phyloP scores from a whole-genome alignment of 2,888 invertebrate species.

The Isoperla grammatica region DNA sequence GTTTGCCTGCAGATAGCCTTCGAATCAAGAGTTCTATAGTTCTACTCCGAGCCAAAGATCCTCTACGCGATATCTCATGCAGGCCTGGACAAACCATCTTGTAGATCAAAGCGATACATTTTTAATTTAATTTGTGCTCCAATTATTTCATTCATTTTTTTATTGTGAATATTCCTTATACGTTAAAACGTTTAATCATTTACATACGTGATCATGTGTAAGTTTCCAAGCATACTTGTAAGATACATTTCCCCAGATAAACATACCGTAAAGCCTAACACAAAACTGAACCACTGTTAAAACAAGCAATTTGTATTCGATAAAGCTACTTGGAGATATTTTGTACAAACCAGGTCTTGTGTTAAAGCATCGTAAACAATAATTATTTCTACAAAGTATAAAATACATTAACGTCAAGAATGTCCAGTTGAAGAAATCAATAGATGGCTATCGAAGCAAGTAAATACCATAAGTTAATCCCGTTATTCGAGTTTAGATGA shows the following conservation, averaged over 20 bases:
- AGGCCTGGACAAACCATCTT: background rate
- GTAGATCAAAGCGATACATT: slow-evolving; percentile 11
- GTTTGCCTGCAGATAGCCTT: no score
- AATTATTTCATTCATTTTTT: background rate
- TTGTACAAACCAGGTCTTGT: background rate
- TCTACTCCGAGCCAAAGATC: no score
- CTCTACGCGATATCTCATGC: no score
- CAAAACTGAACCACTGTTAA: background rate
- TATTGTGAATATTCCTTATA: background rate
- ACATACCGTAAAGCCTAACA: background rate
- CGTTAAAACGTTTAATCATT: background rate
- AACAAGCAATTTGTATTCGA: background rate
- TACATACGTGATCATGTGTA: background rate
- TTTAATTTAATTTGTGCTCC: slow-evolving; percentile 13
- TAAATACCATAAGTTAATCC: background rate
- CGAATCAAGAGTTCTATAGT: no score
- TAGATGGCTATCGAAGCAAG: background rate
- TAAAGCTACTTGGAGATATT: background rate
- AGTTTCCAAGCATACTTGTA: background rate
- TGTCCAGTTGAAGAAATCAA: slow-evolving; percentile 4
- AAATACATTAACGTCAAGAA: background rate
- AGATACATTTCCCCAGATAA: background rate
- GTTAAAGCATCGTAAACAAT: background rate
- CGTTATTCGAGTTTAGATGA: slow-evolving; percentile 5
- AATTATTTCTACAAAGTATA: background rate